Evolutionary conservation across 1,140 invertebrate species (phyloP).

Genomic region (Aethina tumida): DNA sequence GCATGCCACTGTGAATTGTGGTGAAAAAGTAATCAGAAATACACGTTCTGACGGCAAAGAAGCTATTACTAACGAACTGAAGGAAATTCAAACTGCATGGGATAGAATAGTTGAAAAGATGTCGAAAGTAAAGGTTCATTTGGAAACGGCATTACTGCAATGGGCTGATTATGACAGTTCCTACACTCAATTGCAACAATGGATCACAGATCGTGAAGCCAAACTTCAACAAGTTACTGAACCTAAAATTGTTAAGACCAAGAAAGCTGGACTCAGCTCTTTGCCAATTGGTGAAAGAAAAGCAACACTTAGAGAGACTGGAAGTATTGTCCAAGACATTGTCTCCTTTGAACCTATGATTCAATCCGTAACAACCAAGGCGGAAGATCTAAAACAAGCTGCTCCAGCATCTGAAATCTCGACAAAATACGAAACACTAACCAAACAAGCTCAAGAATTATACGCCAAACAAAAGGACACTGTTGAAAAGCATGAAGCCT

Average conservation of each 20-base stretch:
- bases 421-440: constrained; percentile 79
- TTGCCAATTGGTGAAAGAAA: constrained; percentile 75
- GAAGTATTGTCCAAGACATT: constrained; percentile 89
- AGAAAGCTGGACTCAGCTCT: constrained; percentile 64
- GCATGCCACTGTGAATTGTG: constrained; percentile 81
- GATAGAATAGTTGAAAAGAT: constrained; percentile 86
- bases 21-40: constrained; percentile 82
- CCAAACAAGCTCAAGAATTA: constrained; percentile 79
- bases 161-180: constrained; percentile 94
- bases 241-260: constrained; percentile 69
- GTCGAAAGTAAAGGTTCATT: constrained; percentile 81
- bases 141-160: constrained; percentile 85
- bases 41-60: constrained; percentile 84
- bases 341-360: constrained; percentile 93
- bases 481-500: constrained; percentile 80
- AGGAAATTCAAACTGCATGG: constrained; percentile 88
- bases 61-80: constrained; percentile 75
- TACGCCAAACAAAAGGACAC: constrained; percentile 86
- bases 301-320: constrained; percentile 80
- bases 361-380: constrained; percentile 83
- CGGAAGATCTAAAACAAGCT: constrained; percentile 77
- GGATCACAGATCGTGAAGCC: constrained; percentile 90
- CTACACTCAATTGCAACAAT: constrained; percentile 83
- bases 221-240: constrained; percentile 90
- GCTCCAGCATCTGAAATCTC: constrained; percentile 81